phyloP scores from a whole-genome alignment of 2,113 vertebrate genomes.

The Odontesthes bonariensis region DNA sequence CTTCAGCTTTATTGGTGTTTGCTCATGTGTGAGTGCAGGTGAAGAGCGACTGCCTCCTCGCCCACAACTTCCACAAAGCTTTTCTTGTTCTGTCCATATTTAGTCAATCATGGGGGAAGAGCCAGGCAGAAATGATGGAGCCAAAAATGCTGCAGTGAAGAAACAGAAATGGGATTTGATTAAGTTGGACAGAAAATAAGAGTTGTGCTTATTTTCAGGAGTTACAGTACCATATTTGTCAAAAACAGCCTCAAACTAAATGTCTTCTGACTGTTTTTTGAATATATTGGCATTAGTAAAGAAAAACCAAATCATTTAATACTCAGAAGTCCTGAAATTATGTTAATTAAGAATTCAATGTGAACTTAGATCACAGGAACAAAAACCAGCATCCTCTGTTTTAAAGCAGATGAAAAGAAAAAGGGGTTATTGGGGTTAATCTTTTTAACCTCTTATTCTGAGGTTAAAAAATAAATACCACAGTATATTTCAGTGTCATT shows the following conservation, averaged over 20 bases:
- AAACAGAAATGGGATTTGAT: neutral
- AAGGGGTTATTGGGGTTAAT: too few relatives aligned
- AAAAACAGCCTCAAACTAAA: neutral
- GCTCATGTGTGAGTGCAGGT: constrained; percentile 16
- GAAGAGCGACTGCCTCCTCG: constrained; percentile 4
- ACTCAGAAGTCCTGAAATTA: too few relatives aligned
- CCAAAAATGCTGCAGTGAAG: neutral
- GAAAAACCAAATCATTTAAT: neutral
- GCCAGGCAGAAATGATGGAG: constrained; percentile 1
- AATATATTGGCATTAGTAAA: constrained; percentile 31
- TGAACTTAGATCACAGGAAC: too few relatives aligned
- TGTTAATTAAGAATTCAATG: too few relatives aligned
- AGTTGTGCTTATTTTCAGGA: neutral
- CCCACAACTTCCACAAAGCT: constrained; percentile 59
- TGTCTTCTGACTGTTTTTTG: constrained; percentile 16
- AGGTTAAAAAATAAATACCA: too few relatives aligned
- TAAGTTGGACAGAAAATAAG: neutral
- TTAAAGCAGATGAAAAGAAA: accelerated
- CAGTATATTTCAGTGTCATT: too few relatives aligned
- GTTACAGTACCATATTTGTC: neutral
- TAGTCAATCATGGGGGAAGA: constrained; percentile 17
- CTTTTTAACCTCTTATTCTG: too few relatives aligned
- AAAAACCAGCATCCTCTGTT: neutral
- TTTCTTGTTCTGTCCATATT: constrained; percentile 57
- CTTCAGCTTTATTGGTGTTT: constrained; percentile 14